A percentile compares a stretch with the other conserved stretches of the same genome.
phyloP scores from a whole-genome alignment of 2,113 vertebrate species.

The Spermophilus dauricus region DNA sequence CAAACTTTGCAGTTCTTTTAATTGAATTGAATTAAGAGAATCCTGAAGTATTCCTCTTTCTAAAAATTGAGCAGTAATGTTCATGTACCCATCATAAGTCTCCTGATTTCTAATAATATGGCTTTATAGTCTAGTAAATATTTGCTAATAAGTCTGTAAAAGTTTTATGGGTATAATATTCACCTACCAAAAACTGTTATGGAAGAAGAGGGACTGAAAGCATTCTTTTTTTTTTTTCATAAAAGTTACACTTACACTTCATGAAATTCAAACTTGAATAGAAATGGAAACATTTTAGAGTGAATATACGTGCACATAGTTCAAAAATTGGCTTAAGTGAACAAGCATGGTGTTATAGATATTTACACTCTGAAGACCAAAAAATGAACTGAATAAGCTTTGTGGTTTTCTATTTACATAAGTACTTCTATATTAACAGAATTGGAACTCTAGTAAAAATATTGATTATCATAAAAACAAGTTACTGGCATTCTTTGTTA shows the following conservation, averaged over 20 bases:
- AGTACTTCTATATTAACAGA: not conserved
- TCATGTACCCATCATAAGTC: not conserved
- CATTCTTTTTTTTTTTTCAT: not conserved
- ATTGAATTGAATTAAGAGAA: not conserved
- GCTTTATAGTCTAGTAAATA: conserved; percentile 11
- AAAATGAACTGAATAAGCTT: not conserved
- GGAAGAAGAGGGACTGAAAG: not conserved
- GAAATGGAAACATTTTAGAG: not conserved
- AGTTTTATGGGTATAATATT: not conserved
- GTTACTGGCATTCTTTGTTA: conserved; percentile 2
- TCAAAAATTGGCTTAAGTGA: not conserved
- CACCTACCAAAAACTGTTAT: not conserved
- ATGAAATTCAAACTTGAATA: not conserved
- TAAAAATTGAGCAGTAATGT: not conserved
- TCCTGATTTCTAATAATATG: not conserved
- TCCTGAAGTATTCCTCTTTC: not conserved
- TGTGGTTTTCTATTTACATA: not conserved
- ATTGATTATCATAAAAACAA: not conserved
- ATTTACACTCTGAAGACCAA: not conserved
- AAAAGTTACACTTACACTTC: not conserved
- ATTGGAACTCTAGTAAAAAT: conserved; percentile 10
- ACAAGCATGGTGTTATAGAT: not conserved
- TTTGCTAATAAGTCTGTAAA: conserved; percentile 39
- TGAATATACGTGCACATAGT: not conserved
- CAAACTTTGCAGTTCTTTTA: not conserved